Percentiles rank a stretch among this genome's conserved stretches.
Evolutionary conservation across 2,797 vertebrate genomes (phyloP).

Genomic region (Phyllotis vaccarum): DNA sequence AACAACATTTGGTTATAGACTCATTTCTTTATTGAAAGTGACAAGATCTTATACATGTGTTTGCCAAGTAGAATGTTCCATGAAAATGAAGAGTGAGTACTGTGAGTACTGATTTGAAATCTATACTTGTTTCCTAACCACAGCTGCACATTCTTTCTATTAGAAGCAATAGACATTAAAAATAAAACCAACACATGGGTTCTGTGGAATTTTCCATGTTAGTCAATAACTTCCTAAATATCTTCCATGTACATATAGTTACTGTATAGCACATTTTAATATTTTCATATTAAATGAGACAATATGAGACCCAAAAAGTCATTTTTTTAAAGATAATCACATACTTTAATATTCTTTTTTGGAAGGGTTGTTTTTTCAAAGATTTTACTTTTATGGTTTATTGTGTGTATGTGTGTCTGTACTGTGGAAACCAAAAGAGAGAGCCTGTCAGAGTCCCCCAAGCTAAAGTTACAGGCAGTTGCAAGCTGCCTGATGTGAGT

Average conservation of each 20-base stretch:
- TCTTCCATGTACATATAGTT: background rate
- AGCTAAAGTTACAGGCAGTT: background rate
- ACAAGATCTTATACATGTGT: slow-evolving; percentile 42
- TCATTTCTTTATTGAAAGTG: slow-evolving; percentile 64
- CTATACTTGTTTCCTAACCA: background rate
- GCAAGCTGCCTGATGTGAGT: background rate
- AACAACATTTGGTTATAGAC: slow-evolving; percentile 57
- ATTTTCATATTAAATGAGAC: slow-evolving; percentile 48
- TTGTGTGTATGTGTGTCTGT: background rate
- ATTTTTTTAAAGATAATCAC: background rate
- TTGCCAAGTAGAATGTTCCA: slow-evolving; percentile 46
- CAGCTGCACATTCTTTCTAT: background rate
- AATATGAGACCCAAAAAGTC: background rate
- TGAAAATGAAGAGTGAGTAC: slow-evolving; percentile 65
- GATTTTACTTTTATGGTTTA: background rate
- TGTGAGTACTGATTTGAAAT: slow-evolving; percentile 42
- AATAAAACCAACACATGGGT: background rate
- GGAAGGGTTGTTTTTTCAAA: background rate
- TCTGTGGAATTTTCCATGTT: slow-evolving; percentile 1
- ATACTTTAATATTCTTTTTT: background rate
- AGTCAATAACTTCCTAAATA: slow-evolving; percentile 31
- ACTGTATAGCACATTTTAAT: background rate
- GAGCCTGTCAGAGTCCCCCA: background rate
- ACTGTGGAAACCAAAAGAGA: background rate
- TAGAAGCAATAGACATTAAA: background rate